phyloP scores from a whole-genome alignment of 2,113 vertebrate genomes.

The Natator depressus region DNA sequence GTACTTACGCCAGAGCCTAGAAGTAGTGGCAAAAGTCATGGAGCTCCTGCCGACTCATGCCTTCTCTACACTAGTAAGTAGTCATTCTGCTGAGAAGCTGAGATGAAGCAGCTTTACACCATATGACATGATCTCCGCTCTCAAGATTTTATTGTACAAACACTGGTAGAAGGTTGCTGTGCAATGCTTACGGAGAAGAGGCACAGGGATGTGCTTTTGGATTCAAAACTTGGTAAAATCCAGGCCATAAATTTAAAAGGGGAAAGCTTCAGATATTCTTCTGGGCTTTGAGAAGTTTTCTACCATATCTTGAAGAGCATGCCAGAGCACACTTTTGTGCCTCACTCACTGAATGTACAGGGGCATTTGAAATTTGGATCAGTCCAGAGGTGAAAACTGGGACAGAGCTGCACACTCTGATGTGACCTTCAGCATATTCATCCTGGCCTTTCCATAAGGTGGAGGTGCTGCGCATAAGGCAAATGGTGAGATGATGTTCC shows the following conservation, averaged over 20 bases:
- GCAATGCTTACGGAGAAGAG: not conserved
- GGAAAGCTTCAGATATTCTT: fast-evolving
- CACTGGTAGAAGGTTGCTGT: not conserved
- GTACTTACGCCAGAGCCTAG: constrained; percentile 98
- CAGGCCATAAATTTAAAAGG: not conserved
- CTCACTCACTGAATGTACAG: not conserved
- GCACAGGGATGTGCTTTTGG: not conserved
- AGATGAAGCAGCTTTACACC: not conserved
- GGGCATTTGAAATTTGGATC: not conserved
- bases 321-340: not conserved
- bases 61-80: constrained; percentile 92
- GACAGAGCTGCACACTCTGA: too few species aligned
- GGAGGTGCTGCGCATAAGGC: not conserved
- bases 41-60: constrained; percentile 97
- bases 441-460: not conserved
- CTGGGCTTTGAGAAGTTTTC: not conserved
- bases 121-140: not conserved
- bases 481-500: not conserved
- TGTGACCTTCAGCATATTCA: not conserved
- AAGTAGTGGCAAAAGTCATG: constrained; percentile 99
- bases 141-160: not conserved
- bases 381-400: not conserved
- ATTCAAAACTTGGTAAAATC: not conserved
- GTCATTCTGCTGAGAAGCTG: not conserved
- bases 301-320: not conserved